Evolutionary conservation across 2,888 invertebrate species (phyloP).

Genomic region (Coleophora flavipennella): DNA sequence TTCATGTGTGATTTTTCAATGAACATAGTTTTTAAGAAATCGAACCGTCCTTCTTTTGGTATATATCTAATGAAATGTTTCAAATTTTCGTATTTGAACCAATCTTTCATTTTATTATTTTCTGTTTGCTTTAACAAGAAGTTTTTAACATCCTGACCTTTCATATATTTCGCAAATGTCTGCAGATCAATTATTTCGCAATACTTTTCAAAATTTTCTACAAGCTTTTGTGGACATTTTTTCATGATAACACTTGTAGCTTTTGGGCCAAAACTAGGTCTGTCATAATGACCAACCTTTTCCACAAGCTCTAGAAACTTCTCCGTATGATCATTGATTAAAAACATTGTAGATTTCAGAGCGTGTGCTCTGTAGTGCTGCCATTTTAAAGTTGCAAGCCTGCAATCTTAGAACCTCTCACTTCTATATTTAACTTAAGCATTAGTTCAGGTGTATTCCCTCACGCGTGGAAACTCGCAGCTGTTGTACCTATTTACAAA

Average conservation of each 20-base stretch:
- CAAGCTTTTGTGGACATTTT: conserved; percentile 30
- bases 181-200: conserved; percentile 25
- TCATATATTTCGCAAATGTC: conserved; percentile 40
- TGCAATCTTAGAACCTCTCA: no score
- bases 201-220: conserved; percentile 33
- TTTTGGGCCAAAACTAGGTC: conserved; percentile 28
- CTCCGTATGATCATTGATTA: conserved; percentile 24
- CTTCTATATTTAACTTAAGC: no score
- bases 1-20: conserved; percentile 29
- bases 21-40: conserved; percentile 36
- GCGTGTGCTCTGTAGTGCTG: conserved; percentile 3
- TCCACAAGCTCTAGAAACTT: conserved; percentile 37
- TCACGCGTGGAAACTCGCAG: no score
- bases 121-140: conserved; percentile 4
- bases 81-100: conserved; percentile 26
- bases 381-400: no score
- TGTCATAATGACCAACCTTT: conserved; percentile 6
- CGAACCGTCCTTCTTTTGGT: conserved; percentile 32
- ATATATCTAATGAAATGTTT: conserved; percentile 34
- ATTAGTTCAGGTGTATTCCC: no score
- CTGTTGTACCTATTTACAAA: no score
- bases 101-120: conserved; percentile 15
- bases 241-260: conserved; percentile 41
- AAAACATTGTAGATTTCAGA: conserved; percentile 16
- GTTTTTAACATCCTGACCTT: conserved; percentile 19